Evolutionary conservation across 2,113 vertebrate species (phyloP), one percentile per base, ranked within the genome.

Genomic region (Beaufortia kweichowensis): DNA sequence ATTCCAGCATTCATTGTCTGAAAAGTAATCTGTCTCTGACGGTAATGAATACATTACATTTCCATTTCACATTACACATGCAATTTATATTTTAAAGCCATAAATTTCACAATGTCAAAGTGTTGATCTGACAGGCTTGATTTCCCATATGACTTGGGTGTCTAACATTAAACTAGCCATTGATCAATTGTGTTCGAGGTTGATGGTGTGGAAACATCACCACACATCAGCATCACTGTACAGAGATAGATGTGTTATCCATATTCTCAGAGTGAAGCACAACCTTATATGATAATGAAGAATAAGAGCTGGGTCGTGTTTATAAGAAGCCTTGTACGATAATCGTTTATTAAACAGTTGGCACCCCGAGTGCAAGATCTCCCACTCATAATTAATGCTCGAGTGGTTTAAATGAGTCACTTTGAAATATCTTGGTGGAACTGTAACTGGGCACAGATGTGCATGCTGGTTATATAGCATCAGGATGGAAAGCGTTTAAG

Each of bases 151-250:
- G 67, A 56, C 29, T 31, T 4, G 33, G 74, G 64, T 84, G 62
- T 76, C 73, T 75, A 84, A 84, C 80, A 78, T 79, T 71, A 82
- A 74, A 77, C 76, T 70, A 68, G 62, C 64, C 76, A 83, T 76
- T 80, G 85, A 84, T 66, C 59, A 48, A 84, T 79, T 61, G 53
- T 50, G 70, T 24, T 75, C 80, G 43, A 78, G 55, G 60, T 62
- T 77, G 57, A 66, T 70, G 71, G 68, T 65, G 70, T 56, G 66
- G 65, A 70, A 78, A 28, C 53, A 39, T 60, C 41, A 35, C 57
- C 17, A 21, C 29, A n/a, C 69, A 46, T 35, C 26, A 33, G 1
- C 21, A 7, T 77, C 48, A 55, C 56, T 3, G 46, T 41, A 69
- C 29, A 48, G 50, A 78, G 79, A 84, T 39, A 61, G 71, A 84